Evolutionary conservation across 1,140 invertebrate species (phyloP), one percentile per base, ranked within the genome.

Genomic region (Drosophila ercepeae): DNA sequence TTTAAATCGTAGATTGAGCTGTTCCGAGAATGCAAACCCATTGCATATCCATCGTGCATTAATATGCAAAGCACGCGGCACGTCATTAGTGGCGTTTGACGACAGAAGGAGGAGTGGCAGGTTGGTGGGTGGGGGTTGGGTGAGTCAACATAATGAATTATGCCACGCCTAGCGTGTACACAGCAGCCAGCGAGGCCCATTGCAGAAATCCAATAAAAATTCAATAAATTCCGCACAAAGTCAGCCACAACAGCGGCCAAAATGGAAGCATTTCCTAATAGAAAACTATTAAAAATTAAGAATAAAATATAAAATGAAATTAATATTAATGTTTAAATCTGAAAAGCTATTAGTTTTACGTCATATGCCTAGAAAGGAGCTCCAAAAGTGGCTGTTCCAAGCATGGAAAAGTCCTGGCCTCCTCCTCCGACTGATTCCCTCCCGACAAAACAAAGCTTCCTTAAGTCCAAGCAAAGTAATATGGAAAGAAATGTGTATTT

Each of bases 131-230:
- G 16, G 6, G 50, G 13, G 4, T 6, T 44, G 18, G 19, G 68
- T 82, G 76, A 81, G 77, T 88, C 77, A 71, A 82, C 77, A 86
- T 86, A 86, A 86, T 86, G 82, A 86, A 86, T 86, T 86, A 88
- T 88, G 82, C 82, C 82, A 88, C 82, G 82, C 82, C 82, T 82
- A 86, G 76, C 83, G 78, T 82, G 61, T 61, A 55, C 73, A 71
- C 68, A 86, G 78, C 83, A 82, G 82, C 83, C 82, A 82, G 52
- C 75, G 13, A 50, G 58, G 75, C 58, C 42, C 57, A 50, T 50
- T 60, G 73, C 49, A 88, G 65, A 82, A 89, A 88, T 88, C 83
- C 82, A 88, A 88, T 88, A 88, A 88, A 88, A 88, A 88, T 88
- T 88, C 83, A 88, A 88, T 88, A 88, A 88, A 86, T 86, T 89